phyloP scores from a whole-genome alignment of 2,888 invertebrate genomes.

The Hedya salicella region DNA sequence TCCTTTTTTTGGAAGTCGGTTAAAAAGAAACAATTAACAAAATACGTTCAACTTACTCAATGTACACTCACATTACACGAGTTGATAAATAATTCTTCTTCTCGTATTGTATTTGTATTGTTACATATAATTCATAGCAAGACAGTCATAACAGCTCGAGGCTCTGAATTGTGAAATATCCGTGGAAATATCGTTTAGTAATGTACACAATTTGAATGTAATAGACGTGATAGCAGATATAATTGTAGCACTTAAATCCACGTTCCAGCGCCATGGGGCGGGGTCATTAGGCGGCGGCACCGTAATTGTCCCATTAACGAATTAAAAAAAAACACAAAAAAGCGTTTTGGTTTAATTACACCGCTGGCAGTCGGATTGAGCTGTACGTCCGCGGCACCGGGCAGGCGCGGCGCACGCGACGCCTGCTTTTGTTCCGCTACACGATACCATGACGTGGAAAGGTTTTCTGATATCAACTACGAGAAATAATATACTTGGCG shows the following conservation, averaged over 20 bases:
- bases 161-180: too few species aligned
- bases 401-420: constrained; percentile 11
- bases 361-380: constrained; percentile 3
- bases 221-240: background rate
- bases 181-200: background rate
- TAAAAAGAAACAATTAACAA: too few species aligned
- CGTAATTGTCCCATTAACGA: constrained; percentile 24
- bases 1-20: too few species aligned
- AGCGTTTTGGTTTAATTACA: constrained; percentile 12
- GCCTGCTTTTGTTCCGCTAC: background rate
- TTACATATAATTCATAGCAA: too few species aligned
- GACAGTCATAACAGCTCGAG: too few species aligned
- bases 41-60: too few species aligned
- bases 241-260: constrained; percentile 15
- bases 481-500: too few species aligned
- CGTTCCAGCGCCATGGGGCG: background rate
- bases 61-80: too few species aligned
- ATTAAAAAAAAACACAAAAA: constrained; percentile 25
- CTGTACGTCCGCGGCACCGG: background rate
- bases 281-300: background rate
- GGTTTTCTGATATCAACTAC: too few species aligned
- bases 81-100: too few species aligned
- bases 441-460: too few species aligned
- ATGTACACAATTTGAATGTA: constrained; percentile 3
- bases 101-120: too few species aligned